Base-by-base conservation (phyloP, 2,113 vertebrate species). In the Cyanoramphus novaezelandiae region DNA sequence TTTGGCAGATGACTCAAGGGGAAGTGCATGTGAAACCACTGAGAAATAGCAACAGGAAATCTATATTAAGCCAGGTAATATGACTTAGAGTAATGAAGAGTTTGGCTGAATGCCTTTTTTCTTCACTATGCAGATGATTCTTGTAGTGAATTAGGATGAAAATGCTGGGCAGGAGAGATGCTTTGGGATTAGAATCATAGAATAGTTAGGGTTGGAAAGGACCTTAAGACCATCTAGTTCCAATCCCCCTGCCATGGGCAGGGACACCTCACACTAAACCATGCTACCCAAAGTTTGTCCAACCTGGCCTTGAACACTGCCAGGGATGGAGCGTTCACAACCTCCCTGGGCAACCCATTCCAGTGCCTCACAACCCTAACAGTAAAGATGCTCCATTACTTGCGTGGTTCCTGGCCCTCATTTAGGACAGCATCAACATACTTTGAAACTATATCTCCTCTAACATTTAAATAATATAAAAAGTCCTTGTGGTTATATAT, bases 351-450 rank as follows among this genome's bases (percentile, higher is more conserved):
- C 16, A 44, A 44, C 43, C 43, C 43, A 44, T 44, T 44, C 43
- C 43, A 17, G 43, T 44, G 43, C 43, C 43, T 44, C 17, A 17
- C 17, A 16, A 44, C 43, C 43, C 43, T 44, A 17, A 44, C 43
- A 44, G 43, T 44, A 44, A 44, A 89, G 72, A 52, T 53, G 82
- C 57, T 84, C 69, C 57, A 68, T 72, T 96, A 52, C n/a, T 69
- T 94, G 50, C 65, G 57, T 94, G n/a, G 41, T 82, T 97, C 46
- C 49, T 53, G 60, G 78, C 49, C 44, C 35, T 93, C 94, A 92
- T 94, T 92, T 90, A 75, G 89, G 90, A 88, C 33, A 92, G n/a
- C 53, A 89, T 89, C 72, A 72, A 91, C 78, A 85, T 92, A 65
- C 17, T 71, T 79, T 27, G 88, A 88, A 80, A 64, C 59, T 95